Evolutionary conservation across 1,140 invertebrate genomes (phyloP).

Genomic region (Drosophila littoralis): DNA sequence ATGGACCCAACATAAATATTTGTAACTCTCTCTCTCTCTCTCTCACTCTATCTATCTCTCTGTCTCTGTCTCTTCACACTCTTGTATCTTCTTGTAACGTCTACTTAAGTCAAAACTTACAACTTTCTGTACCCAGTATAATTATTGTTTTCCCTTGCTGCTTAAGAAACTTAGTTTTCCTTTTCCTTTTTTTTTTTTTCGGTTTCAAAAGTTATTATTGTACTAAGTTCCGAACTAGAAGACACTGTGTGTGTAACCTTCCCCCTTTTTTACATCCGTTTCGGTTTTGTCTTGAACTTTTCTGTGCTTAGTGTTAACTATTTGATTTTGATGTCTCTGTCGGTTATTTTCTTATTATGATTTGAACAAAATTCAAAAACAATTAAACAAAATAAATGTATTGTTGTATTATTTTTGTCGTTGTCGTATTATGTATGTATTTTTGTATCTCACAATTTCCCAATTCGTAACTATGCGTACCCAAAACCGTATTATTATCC

Average conservation of each 20-base stretch:
- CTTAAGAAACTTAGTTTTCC: slow-evolving; percentile 12
- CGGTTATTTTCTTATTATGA: slow-evolving; percentile 22
- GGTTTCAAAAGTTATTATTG: no score
- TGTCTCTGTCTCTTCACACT: background rate
- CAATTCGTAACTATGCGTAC: slow-evolving; percentile 41
- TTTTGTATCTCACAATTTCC: slow-evolving; percentile 40
- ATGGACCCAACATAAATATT: background rate
- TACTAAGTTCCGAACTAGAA: slow-evolving; percentile 14
- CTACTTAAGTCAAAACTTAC: background rate
- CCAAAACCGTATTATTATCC: slow-evolving; percentile 42
- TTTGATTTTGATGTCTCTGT: slow-evolving; percentile 28
- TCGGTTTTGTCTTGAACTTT: slow-evolving; percentile 25
- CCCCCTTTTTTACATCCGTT: slow-evolving; percentile 4
- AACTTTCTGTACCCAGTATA: slow-evolving; percentile 2
- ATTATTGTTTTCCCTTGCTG: slow-evolving; percentile 4
- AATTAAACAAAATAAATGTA: slow-evolving; percentile 33
- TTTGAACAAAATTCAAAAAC: slow-evolving; percentile 60
- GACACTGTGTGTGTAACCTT: slow-evolving; percentile 1
- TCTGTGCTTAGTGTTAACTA: slow-evolving; percentile 21
- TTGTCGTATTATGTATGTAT: slow-evolving; percentile 40
- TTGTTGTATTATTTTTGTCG: slow-evolving; percentile 34
- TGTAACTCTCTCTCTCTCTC: slow-evolving; percentile 18
- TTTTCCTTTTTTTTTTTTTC: background rate
- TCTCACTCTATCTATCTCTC: background rate
- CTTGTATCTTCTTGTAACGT: background rate